Evolutionary conservation across 2,113 vertebrate species (phyloP).

Genomic region (Dipodomys merriami): DNA sequence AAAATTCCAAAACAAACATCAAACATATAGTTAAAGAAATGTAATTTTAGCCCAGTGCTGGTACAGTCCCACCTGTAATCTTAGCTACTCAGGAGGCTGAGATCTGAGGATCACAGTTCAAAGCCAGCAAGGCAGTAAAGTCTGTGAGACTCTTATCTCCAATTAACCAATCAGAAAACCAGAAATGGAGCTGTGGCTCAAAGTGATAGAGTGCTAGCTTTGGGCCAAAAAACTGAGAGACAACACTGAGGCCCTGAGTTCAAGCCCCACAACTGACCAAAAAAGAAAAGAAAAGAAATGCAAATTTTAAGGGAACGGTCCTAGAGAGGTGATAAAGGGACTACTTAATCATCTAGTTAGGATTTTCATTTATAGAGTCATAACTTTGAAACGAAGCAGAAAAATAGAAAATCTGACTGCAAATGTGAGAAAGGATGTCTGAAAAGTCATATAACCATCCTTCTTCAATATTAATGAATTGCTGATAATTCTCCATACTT

Average conservation of each 20-base stretch:
- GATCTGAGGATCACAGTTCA: no score
- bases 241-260: no score
- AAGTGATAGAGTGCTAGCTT: no score
- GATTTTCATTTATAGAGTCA: constrained; percentile 58
- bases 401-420: constrained; percentile 32
- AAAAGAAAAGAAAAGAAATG: background rate
- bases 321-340: background rate
- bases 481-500: background rate
- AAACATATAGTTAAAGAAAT: constrained; percentile 29
- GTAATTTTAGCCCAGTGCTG: background rate
- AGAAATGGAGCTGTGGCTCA: no score
- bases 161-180: no score
- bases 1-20: constrained; percentile 15
- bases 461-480: background rate
- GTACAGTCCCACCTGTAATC: no score
- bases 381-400: constrained; percentile 64
- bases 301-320: constrained; percentile 22
- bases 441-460: background rate
- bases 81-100: no score
- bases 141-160: no score
- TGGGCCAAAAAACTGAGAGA: no score
- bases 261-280: no score
- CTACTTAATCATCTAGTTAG: constrained; percentile 3
- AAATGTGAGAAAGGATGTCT: constrained; percentile 62
- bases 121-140: no score